Percentiles rank a stretch among this genome's conserved stretches.
Evolutionary conservation across 2,113 vertebrate genomes (phyloP).

Genomic region (Lophochroa leadbeateri): DNA sequence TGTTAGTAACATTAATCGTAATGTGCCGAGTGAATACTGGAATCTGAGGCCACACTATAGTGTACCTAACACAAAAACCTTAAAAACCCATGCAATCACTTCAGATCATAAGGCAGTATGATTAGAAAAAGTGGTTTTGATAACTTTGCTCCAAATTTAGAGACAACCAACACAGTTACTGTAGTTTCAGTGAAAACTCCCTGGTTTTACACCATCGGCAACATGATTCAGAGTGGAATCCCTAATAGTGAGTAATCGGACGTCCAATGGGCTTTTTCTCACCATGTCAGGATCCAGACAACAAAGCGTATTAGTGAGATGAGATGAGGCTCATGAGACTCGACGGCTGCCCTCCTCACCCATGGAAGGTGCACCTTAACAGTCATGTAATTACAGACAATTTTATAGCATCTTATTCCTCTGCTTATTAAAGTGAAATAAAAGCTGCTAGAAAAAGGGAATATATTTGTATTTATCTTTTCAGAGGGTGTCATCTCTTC

Average conservation of each 20-base stretch:
- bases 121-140: neutral
- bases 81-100: neutral
- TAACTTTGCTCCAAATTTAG: neutral
- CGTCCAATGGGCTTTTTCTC: neutral
- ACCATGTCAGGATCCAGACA: neutral
- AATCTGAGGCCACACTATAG: neutral
- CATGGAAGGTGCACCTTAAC: neutral
- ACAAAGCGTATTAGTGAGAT: neutral
- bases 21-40: neutral
- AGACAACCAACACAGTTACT: neutral
- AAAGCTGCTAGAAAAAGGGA: neutral
- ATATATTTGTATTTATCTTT: slow-evolving; percentile 31
- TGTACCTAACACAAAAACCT: neutral
- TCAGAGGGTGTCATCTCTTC: neutral
- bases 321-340: neutral
- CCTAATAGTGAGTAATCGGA: neutral
- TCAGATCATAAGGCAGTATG: neutral
- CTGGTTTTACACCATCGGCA: neutral
- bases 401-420: neutral
- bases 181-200: neutral
- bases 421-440: slow-evolving; percentile 11
- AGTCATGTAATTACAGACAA: neutral
- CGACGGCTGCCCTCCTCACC: neutral
- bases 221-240: neutral
- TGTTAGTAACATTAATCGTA: neutral